Evolutionary conservation across 2,113 vertebrate genomes (phyloP), one percentile per base, ranked within the genome.

Genomic region (Tiliqua scincoides): DNA sequence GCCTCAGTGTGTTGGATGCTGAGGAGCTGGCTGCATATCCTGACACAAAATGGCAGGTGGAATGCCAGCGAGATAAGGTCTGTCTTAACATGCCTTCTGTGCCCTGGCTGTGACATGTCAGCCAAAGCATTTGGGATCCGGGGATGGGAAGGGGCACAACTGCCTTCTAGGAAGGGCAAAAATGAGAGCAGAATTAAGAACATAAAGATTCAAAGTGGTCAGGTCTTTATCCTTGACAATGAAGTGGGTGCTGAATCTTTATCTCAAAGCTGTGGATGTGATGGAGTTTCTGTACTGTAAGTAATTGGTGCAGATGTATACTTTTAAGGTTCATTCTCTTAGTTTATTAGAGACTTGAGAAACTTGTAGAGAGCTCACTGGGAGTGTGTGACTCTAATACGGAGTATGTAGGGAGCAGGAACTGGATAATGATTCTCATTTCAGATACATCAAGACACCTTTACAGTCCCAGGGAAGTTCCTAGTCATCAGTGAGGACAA

Each of bases 1-100:
- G 85, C n/a, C 59, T 86, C 59, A 30, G 27, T 35, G 54, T 73
- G 73, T 73, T 73, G 40, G 59, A 86, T 52, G 37, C 68, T 65
- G 78, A 81, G 85, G 40, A 86, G 18, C 21, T 74, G n/a, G 68
- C 77, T 11, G 27, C 37, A 63, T 74, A 86, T 86, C 30, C 85
- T 8, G 78, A 86, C 23, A 86, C 78, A 43, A 86, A 86, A 74
- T 86, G 85, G 85, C 85, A 86, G 48, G 17, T 12, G 21, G 85
- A 74, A 81, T 59, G 59, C 59, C 74, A 54, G 25, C 59, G 37
- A 65, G 61, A 81, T 81, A 81, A 86, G 85, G 85, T 86, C 32
- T 52, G 77, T 72, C 32, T 78, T 40, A 20, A 54, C 32, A 23
- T 43, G 23, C 65, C 14, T 54, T 61, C 35, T 79, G 27, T 40